Evolutionary conservation across 2,888 invertebrate genomes (phyloP).

Genomic region (Crossocerus cetratus): DNA sequence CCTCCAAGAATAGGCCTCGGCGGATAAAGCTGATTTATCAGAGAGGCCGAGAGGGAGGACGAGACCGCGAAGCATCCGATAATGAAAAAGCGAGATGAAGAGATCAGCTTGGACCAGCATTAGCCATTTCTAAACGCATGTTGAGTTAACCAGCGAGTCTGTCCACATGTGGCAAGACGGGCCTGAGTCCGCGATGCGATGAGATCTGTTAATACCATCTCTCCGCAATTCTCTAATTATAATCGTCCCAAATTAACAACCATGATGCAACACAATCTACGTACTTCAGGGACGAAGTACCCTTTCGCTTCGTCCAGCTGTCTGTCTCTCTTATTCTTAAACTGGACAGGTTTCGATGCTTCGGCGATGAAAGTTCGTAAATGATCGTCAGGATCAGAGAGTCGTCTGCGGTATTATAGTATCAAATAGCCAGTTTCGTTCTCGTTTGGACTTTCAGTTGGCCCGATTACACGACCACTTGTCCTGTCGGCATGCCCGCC

Average conservation of each 20-base stretch:
- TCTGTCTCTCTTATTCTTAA: background rate
- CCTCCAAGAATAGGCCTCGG: too few species aligned
- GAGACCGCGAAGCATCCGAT: too few species aligned
- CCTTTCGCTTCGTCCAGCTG: background rate
- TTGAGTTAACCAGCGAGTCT: slow-evolving; percentile 2
- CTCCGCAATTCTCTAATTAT: slow-evolving; percentile 60
- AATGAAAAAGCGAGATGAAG: too few species aligned
- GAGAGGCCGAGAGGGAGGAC: too few species aligned
- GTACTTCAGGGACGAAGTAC: background rate
- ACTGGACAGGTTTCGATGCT: background rate
- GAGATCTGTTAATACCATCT: slow-evolving; percentile 37
- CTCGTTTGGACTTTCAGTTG: slow-evolving; percentile 58
- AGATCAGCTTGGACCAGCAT: too few species aligned
- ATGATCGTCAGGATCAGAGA: background rate
- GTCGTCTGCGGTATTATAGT: slow-evolving; percentile 32
- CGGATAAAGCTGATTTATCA: too few species aligned
- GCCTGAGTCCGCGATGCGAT: background rate
- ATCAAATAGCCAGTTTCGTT: slow-evolving; percentile 48
- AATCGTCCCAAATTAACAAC: slow-evolving; percentile 63
- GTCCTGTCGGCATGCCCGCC: background rate
- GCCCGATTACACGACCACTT: slow-evolving; percentile 36
- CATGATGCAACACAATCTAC: slow-evolving; percentile 5
- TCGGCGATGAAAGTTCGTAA: background rate
- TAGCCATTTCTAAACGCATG: background rate
- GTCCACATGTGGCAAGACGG: slow-evolving; percentile 13